A percentile compares a stretch with the other conserved stretches of the same genome.
phyloP scores from a whole-genome alignment of 2,113 vertebrate species.

The Halcyon malimbica region DNA sequence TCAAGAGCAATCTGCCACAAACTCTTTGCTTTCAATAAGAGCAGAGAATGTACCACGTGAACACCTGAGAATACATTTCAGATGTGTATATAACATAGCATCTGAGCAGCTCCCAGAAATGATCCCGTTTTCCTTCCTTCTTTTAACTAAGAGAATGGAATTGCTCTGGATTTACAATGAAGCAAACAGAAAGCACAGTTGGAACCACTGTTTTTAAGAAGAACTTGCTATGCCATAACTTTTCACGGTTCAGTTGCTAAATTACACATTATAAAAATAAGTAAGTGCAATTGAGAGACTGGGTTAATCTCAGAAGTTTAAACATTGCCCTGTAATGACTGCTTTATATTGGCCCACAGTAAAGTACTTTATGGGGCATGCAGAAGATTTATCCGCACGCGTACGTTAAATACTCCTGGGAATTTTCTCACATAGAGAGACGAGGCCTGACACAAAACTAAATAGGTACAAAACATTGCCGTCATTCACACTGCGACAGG shows the following conservation, averaged over 20 bases:
- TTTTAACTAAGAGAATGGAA: background rate
- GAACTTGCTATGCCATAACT: constrained; percentile 15
- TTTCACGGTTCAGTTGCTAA: constrained; percentile 68
- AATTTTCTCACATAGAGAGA: constrained; percentile 70
- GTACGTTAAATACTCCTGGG: constrained; percentile 63
- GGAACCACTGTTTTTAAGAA: background rate
- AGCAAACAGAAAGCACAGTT: background rate
- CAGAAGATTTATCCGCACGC: constrained; percentile 63
- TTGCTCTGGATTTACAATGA: background rate
- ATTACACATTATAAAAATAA: constrained; percentile 75
- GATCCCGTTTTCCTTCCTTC: background rate
- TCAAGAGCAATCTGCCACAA: background rate
- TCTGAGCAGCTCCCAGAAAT: background rate
- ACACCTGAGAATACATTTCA: background rate
- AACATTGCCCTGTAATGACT: constrained; percentile 46
- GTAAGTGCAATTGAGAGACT: constrained; percentile 61
- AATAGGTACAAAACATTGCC: constrained; percentile 28
- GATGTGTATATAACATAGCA: background rate
- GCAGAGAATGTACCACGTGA: background rate
- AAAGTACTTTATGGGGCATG: constrained; percentile 68
- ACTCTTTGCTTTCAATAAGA: background rate
- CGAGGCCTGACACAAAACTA: constrained; percentile 21
- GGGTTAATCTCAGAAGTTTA: constrained; percentile 69
- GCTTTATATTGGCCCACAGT: constrained; percentile 59
- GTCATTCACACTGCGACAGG: constrained; percentile 32